phyloP scores from a whole-genome alignment of 2,888 invertebrate species.

The Anorthoa munda region DNA sequence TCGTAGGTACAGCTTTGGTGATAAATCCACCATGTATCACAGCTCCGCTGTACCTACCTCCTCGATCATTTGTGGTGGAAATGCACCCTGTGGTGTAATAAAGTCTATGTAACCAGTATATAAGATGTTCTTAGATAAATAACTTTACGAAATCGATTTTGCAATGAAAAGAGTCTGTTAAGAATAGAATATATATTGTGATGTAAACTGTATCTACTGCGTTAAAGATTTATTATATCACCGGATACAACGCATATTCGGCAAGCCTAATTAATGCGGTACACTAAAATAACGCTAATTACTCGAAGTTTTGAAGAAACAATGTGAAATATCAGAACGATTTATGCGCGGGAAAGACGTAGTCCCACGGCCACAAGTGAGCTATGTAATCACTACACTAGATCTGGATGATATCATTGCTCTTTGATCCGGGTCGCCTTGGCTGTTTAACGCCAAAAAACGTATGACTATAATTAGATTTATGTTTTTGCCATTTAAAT shows the following conservation, averaged over 20 bases:
- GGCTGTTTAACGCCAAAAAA: conserved; percentile 63
- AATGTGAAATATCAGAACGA: conserved; percentile 58
- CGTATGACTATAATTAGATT: conserved; percentile 39
- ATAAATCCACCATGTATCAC: too few relatives aligned
- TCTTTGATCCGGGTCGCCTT: conserved; percentile 72
- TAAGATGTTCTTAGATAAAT: neutral
- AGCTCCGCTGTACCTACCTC: too few relatives aligned
- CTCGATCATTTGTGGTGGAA: too few relatives aligned
- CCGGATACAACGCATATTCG: conserved; percentile 31
- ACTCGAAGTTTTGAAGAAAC: conserved; percentile 49
- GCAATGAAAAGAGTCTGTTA: conserved; percentile 13
- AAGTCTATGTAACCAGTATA: too few relatives aligned
- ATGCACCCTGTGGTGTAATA: too few relatives aligned
- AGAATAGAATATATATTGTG: neutral
- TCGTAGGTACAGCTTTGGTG: too few relatives aligned
- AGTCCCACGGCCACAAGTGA: conserved; percentile 75
- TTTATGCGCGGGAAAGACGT: conserved; percentile 56
- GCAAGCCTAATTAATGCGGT: conserved; percentile 46
- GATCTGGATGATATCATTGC: conserved; percentile 82
- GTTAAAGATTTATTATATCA: conserved; percentile 49
- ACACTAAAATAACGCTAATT: conserved; percentile 51
- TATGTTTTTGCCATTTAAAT: conserved; percentile 41
- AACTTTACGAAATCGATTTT: conserved; percentile 15
- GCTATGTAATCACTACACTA: conserved; percentile 74
- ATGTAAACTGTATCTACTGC: conserved; percentile 9